Evolutionary conservation across 2,888 invertebrate genomes (phyloP).

Genomic region (Spodoptera littoralis): DNA sequence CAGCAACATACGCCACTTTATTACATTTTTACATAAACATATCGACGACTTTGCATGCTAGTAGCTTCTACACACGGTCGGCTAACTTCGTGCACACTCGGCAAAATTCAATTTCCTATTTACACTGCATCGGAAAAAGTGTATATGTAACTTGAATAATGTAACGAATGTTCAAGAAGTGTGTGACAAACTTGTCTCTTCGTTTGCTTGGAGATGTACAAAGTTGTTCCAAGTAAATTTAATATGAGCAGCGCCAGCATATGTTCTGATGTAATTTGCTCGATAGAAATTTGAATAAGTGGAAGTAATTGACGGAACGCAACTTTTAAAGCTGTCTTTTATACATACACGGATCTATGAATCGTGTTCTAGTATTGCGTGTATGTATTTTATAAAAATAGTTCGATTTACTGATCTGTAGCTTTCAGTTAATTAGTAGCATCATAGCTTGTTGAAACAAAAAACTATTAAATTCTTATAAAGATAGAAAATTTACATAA

Average conservation of each 20-base stretch:
- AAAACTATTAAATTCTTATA: too few species aligned
- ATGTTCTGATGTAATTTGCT: constrained; percentile 47
- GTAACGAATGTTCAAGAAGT: constrained; percentile 63
- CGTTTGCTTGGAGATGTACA: constrained; percentile 22
- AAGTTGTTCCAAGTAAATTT: constrained; percentile 25
- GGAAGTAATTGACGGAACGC: neutral
- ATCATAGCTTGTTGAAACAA: too few species aligned
- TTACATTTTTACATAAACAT: constrained; percentile 12
- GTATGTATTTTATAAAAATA: neutral
- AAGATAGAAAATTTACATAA: too few species aligned
- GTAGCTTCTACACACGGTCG: constrained; percentile 50
- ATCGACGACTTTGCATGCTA: constrained; percentile 26
- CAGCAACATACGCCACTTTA: too few species aligned
- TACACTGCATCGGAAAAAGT: constrained; percentile 64
- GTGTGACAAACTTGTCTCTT: constrained; percentile 40
- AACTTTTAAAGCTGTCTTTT: constrained; percentile 4
- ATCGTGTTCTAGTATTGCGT: neutral
- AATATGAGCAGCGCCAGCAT: constrained; percentile 57
- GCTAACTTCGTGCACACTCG: constrained; percentile 56
- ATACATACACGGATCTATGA: neutral
- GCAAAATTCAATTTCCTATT: constrained; percentile 64
- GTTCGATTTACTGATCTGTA: neutral
- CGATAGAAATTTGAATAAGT: constrained; percentile 14
- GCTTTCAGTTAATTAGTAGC: too few species aligned
- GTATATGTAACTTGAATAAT: constrained; percentile 61